Conservation (phyloP, 1,140 invertebrate genomes). For the Berghia stephanieae region DNA sequence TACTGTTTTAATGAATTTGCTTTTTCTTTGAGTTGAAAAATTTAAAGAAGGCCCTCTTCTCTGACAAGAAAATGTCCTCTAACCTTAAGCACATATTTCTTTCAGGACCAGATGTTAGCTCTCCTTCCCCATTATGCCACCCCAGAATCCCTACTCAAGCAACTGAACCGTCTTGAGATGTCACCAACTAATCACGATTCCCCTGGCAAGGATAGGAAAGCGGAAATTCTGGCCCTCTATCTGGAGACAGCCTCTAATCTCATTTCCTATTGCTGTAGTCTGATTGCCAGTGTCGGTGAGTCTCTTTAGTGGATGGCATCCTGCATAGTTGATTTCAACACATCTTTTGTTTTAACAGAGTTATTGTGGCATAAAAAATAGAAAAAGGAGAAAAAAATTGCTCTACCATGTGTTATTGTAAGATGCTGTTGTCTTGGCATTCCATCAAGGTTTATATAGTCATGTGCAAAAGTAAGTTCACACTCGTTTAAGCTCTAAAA, state of each 20-base stretch:
- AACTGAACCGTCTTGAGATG: slow-evolving; percentile 41
- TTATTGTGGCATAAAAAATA: too few relatives aligned
- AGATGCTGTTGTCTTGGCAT: too few relatives aligned
- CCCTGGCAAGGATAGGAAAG: slow-evolving; percentile 44
- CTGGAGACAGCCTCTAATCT: slow-evolving; percentile 60
- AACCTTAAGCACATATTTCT: background rate
- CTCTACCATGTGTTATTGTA: too few relatives aligned
- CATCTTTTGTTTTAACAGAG: too few relatives aligned
- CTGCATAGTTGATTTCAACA: too few relatives aligned
- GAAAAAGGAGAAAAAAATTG: too few relatives aligned
- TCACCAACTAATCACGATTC: slow-evolving; percentile 65
- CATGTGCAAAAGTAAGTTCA: too few relatives aligned
- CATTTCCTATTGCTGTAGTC: slow-evolving; percentile 56
- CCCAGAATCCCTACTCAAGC: slow-evolving; percentile 57
- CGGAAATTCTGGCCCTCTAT: slow-evolving; percentile 49
- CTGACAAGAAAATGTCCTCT: background rate
- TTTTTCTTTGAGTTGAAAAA: too few relatives aligned
- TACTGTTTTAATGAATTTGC: too few relatives aligned
- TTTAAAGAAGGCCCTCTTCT: too few relatives aligned
- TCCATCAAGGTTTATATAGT: too few relatives aligned
- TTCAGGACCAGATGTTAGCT: slow-evolving; percentile 73
- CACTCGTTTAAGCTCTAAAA: too few relatives aligned
- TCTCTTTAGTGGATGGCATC: slow-evolving; percentile 43
- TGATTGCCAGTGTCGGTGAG: slow-evolving; percentile 46
- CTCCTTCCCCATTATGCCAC: slow-evolving; percentile 75